A percentile compares a stretch with the other conserved stretches of the same genome.
Evolutionary conservation across 2,797 vertebrate genomes (phyloP).

Genomic region (Mormyrops attenuatus): DNA sequence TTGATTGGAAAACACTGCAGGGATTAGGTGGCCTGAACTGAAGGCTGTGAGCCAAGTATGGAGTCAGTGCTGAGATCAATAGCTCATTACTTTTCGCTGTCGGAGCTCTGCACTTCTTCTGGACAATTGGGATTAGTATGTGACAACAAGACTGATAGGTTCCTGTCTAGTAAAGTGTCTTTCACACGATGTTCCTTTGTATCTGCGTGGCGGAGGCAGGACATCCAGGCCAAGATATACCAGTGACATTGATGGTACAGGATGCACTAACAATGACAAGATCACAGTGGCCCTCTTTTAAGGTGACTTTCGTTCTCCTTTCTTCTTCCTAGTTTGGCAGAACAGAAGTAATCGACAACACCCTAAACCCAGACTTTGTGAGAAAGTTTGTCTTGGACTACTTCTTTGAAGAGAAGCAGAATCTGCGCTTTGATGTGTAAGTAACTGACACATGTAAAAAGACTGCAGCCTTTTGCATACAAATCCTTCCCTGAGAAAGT

Average conservation of each 20-base stretch:
- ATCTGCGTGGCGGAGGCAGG: not conserved
- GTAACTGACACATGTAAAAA: conserved; percentile 41
- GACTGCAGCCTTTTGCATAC: not conserved
- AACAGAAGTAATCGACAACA: conserved; percentile 94
- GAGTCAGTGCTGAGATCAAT: conserved; percentile 59
- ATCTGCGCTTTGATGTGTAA: conserved; percentile 94
- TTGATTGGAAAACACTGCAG: conserved; percentile 50
- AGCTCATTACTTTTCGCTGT: conserved; percentile 61
- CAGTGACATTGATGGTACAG: not conserved
- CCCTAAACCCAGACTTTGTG: conserved; percentile 91
- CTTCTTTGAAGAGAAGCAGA: conserved; percentile 98
- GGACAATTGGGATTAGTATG: conserved; percentile 49
- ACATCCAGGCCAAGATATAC: not conserved
- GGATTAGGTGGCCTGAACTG: conserved; percentile 54
- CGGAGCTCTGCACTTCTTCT: conserved; percentile 33
- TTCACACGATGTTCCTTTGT: conserved; percentile 8
- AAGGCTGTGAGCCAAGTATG: conserved; percentile 48
- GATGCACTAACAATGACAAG: not conserved
- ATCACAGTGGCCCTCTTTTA: not conserved
- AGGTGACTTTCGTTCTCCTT: not conserved
- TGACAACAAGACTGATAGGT: conserved; percentile 55
- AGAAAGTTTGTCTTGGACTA: conserved; percentile 94
- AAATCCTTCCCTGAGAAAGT: not conserved
- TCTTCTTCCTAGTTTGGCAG: conserved; percentile 75
- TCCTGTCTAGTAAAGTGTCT: conserved; percentile 22